Evolutionary conservation across 1,140 invertebrate species (phyloP), one percentile per base, ranked within the genome.

Genomic region (Penaeus indicus): DNA sequence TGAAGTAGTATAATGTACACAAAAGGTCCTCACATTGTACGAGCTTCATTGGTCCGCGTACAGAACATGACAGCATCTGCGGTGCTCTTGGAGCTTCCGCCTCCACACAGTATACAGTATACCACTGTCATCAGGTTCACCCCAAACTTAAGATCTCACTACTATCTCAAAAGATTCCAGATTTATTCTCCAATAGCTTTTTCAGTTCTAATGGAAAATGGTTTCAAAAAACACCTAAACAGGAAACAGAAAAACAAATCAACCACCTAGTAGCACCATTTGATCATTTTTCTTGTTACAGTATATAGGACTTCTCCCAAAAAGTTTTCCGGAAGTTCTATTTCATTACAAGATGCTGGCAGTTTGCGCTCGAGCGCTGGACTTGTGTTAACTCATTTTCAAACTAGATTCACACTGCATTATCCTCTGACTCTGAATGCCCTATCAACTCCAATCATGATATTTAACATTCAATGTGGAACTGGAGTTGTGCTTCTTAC

Each of bases 211-310:
- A 81, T 67, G 42, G 25, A 47, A 79, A 75, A n/a, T 75, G 69
- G 22, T 88, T 88, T 72, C 72, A 54, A 86, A 78, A 84, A 83
- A 88, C 75, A 83, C 69, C 72, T 84, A 69, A 88, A 88, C 81
- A 84, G 81, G 84, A 72, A 88, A 79, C 38, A 84, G 32, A 88
- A 88, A 64, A 88, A 64, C 38, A 77, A 88, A 47, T 88, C 86
- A 88, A 88, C 86, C 86, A 88, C 86, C 86, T 88, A 88, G 54
- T 88, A 88, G 86, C 86, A 88, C 86, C 86, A 88, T 88, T 88
- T 83, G 86, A 82, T 88, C 81, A 83, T 78, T 78, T 88, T 84
- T 78, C 60, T 84, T 38, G 78, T 47, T 75, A 63, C 78, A 47
- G 47, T 47, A 47, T 47, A 47, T 47, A 13, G 47, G 47, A 47